phyloP scores from a whole-genome alignment of 1,140 invertebrate genomes.

The Brachionus paranguensis region DNA sequence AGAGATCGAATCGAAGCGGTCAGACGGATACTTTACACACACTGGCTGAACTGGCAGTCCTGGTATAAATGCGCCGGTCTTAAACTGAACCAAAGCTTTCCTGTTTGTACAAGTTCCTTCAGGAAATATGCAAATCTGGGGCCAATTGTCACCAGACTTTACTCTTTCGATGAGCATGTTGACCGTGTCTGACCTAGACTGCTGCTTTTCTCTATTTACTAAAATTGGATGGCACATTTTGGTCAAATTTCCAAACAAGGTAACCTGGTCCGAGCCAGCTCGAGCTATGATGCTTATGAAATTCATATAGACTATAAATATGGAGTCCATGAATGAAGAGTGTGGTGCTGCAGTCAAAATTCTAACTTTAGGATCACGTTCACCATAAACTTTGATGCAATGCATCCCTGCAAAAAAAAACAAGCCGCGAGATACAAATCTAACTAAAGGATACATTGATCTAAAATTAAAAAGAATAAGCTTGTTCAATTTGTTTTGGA shows the following conservation, averaged over 20 bases:
- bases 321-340: slow-evolving; percentile 80
- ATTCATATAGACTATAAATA: slow-evolving; percentile 70
- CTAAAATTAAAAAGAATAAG: background rate
- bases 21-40: slow-evolving; percentile 81
- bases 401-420: slow-evolving; percentile 63
- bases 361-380: slow-evolving; percentile 68
- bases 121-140: slow-evolving; percentile 71
- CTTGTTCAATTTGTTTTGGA: background rate
- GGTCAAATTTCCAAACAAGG: slow-evolving; percentile 78
- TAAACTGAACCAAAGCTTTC: slow-evolving; percentile 85
- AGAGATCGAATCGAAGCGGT: slow-evolving; percentile 74
- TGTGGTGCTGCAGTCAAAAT: slow-evolving; percentile 79
- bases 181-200: slow-evolving; percentile 81
- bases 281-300: slow-evolving; percentile 73
- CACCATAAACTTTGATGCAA: slow-evolving; percentile 65
- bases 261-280: slow-evolving; percentile 68
- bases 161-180: slow-evolving; percentile 79
- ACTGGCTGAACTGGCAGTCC: slow-evolving; percentile 90
- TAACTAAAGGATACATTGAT: slow-evolving; percentile 28
- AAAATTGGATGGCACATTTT: slow-evolving; percentile 89
- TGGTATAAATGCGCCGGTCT: slow-evolving; percentile 75
- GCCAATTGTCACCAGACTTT: slow-evolving; percentile 83
- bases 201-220: slow-evolving; percentile 81
- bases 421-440: background rate
- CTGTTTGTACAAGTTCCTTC: slow-evolving; percentile 93